phyloP scores from a whole-genome alignment of 2,797 vertebrate species.

The Steatocranus sp. region DNA sequence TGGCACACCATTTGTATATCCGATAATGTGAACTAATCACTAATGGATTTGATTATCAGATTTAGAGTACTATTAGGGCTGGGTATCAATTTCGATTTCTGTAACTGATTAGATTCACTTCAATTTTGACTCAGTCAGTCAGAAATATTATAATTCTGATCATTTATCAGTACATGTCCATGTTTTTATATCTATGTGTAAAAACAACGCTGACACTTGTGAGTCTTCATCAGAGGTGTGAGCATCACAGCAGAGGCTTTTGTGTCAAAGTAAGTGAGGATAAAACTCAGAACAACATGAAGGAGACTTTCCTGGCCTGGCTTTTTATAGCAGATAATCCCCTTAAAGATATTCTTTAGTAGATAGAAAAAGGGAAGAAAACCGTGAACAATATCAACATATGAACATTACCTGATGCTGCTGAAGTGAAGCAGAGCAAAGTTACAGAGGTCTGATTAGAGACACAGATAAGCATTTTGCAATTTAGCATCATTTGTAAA shows the following conservation, averaged over 20 bases:
- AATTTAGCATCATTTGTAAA: not conserved
- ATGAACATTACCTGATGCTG: not conserved
- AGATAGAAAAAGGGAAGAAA: not conserved
- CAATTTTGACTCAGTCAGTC: not conserved
- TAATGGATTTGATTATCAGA: not conserved
- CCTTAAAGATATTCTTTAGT: not conserved
- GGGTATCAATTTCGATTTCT: not conserved
- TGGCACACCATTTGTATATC: not conserved
- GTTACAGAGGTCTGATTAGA: fast-evolving
- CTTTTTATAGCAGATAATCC: not conserved
- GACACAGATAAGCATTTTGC: fast-evolving
- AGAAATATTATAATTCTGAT: not conserved
- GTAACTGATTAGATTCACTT: not conserved
- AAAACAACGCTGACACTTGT: not conserved
- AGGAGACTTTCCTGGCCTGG: not conserved
- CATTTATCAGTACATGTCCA: not conserved
- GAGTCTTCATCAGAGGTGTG: not conserved
- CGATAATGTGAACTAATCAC: not conserved
- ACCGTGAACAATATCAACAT: not conserved
- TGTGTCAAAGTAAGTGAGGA: not conserved
- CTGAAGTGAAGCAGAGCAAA: not conserved
- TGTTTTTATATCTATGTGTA: not conserved
- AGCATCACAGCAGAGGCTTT: not conserved
- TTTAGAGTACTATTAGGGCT: not conserved
- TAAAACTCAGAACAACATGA: not conserved